Evolutionary conservation across 2,113 vertebrate genomes (phyloP).

Genomic region (Corapipo altera): DNA sequence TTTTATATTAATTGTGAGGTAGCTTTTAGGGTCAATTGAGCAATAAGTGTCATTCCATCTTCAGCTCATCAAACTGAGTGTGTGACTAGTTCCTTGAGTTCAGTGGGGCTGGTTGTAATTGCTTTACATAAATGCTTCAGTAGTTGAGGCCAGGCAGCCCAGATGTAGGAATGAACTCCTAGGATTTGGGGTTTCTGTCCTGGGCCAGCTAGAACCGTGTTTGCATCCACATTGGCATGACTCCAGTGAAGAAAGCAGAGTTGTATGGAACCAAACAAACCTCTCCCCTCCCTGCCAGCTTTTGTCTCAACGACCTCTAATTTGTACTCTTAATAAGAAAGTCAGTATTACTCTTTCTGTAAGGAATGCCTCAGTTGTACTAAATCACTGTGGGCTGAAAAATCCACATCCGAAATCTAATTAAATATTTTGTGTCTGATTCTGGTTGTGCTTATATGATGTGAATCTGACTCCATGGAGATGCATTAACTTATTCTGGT

Average conservation of each 20-base stretch:
- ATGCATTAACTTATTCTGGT: not conserved
- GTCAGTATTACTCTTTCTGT: not conserved
- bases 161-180: not conserved
- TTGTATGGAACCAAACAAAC: not conserved
- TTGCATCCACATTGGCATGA: not conserved
- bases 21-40: not conserved
- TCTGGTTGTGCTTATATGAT: not conserved
- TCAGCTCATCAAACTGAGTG: not conserved
- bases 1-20: constrained; percentile 8
- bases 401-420: not conserved
- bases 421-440: constrained; percentile 27
- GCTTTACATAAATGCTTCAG: not conserved
- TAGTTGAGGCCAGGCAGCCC: not conserved
- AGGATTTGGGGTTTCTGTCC: not conserved
- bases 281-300: not conserved
- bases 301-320: not conserved
- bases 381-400: constrained; percentile 27
- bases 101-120: not conserved
- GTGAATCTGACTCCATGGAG: not conserved
- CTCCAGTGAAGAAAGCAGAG: not conserved
- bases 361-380: not conserved
- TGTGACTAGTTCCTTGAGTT: not conserved
- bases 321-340: not conserved
- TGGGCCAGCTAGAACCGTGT: not conserved
- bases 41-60: not conserved